phyloP scores from a whole-genome alignment of 2,797 vertebrate species.

The Manis pentadactyla region DNA sequence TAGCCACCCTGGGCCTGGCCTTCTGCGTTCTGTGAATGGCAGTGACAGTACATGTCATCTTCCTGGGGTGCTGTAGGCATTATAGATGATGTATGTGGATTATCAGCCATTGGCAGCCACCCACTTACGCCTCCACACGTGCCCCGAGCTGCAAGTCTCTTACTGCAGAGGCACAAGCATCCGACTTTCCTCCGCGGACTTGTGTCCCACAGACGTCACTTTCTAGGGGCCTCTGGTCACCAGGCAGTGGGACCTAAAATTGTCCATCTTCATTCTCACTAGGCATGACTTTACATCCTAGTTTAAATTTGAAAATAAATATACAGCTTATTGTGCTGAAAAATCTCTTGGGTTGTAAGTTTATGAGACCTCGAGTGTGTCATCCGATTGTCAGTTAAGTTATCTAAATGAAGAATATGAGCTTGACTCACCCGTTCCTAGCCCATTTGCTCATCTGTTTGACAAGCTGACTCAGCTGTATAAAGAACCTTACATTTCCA shows the following conservation, averaged over 20 bases:
- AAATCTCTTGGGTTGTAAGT: neutral
- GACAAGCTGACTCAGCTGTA: neutral
- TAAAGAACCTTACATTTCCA: neutral
- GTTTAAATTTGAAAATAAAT: neutral
- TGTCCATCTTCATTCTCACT: neutral
- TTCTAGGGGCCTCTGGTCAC: neutral
- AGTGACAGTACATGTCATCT: neutral
- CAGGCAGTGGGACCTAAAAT: neutral
- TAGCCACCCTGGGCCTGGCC: neutral
- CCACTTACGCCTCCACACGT: rapidly evolving
- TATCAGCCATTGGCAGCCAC: neutral
- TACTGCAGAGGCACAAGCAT: neutral
- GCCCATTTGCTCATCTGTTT: neutral
- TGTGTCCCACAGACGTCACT: neutral
- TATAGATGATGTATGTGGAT: neutral
- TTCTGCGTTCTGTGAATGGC: neutral
- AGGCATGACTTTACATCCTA: neutral
- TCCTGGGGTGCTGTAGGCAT: neutral
- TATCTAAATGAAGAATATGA: neutral
- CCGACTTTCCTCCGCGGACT: neutral
- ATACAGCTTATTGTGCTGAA: neutral
- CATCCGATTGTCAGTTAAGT: neutral
- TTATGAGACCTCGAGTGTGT: neutral
- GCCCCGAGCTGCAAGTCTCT: neutral
- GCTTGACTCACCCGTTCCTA: neutral